Evolutionary conservation across 2,797 vertebrate species (phyloP).

Genomic region (Arnoldichthys spilopterus): DNA sequence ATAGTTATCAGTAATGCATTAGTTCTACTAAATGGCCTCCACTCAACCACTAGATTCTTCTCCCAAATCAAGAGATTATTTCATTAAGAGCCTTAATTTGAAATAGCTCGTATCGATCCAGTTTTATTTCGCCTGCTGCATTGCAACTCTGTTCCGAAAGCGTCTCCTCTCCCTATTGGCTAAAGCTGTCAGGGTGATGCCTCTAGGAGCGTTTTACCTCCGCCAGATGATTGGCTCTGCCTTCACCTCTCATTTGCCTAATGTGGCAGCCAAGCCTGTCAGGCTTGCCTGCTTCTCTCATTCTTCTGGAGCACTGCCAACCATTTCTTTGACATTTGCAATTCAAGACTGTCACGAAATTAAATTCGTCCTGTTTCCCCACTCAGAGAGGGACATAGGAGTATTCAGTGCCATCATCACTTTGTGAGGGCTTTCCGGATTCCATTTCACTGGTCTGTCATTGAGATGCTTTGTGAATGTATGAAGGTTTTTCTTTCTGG

Average conservation of each 20-base stretch:
- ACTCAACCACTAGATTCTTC: slow-evolving; percentile 9
- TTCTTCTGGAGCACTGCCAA: slow-evolving; percentile 60
- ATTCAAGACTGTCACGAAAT: slow-evolving; percentile 64
- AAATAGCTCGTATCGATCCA: slow-evolving; percentile 46
- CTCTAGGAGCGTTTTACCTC: slow-evolving; percentile 48
- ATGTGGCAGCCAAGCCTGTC: slow-evolving; percentile 59
- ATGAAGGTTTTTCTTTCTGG: slow-evolving; percentile 31
- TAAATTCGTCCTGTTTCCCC: slow-evolving; percentile 56
- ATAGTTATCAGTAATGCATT: slow-evolving; percentile 43
- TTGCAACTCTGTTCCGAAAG: slow-evolving; percentile 30
- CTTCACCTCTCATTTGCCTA: slow-evolving; percentile 63
- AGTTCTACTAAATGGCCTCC: slow-evolving; percentile 20
- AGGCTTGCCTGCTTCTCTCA: slow-evolving; percentile 50
- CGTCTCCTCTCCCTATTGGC: slow-evolving; percentile 38
- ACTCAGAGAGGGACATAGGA: slow-evolving; percentile 51
- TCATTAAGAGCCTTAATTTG: slow-evolving; percentile 50
- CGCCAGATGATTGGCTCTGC: slow-evolving; percentile 57
- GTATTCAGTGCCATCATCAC: slow-evolving; percentile 58
- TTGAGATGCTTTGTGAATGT: slow-evolving; percentile 46
- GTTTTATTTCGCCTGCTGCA: slow-evolving; percentile 21
- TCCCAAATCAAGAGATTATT: slow-evolving; percentile 50
- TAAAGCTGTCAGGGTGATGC: slow-evolving; percentile 44
- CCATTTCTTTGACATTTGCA: slow-evolving; percentile 61
- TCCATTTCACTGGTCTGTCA: slow-evolving; percentile 54
- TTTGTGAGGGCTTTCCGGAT: slow-evolving; percentile 55